Evolutionary conservation across 2,888 invertebrate genomes (phyloP), one percentile per base, ranked within the genome.

Genomic region (Drosophila greeni): DNA sequence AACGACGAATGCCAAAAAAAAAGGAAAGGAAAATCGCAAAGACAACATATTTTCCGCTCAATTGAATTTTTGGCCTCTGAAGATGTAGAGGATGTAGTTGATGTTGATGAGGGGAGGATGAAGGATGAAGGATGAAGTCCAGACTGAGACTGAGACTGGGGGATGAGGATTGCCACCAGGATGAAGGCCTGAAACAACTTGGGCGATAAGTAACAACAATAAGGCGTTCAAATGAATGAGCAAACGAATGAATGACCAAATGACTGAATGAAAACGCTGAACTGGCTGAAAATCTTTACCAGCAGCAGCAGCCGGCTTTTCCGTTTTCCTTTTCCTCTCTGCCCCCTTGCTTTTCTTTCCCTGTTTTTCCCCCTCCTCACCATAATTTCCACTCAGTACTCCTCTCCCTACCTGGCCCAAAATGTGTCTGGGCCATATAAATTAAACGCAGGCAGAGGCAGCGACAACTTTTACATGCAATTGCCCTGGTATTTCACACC

Each of bases 1-100:
- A 62, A 34, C 64, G 47, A 39, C 59, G 24, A 60, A 60, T 60
- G 58, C 70, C 67, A 76, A 68, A 47, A 43, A 40, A 39, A 42
- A 42, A 20, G 20, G 14, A 76, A 82, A 66, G 80, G 73, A 79
- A 82, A 79, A 79, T 75, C 82, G 82, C 78, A 79, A 79, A 82
- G 78, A 85, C 82, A 84, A 85, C 84, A 84, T 84, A 85, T 85
- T 84, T 84, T 83, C 80, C 83, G 83, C 83, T 84, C 84, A 84
- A 84, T 84, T 84, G 84, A 85, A 84, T 85, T 85, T 82, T 77
- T 79, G 82, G 82, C 80, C 82, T 79, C 79, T 82, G 69, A 54
- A 61, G 67, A 66, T 52, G 42, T 42, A 24, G 64, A 61, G 45
- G 20, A 40, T 43, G 37, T 39, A 61, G 54, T 48, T 31, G 40